phyloP scores from a whole-genome alignment of 2,113 vertebrate genomes.

The Hoplias malabaricus region DNA sequence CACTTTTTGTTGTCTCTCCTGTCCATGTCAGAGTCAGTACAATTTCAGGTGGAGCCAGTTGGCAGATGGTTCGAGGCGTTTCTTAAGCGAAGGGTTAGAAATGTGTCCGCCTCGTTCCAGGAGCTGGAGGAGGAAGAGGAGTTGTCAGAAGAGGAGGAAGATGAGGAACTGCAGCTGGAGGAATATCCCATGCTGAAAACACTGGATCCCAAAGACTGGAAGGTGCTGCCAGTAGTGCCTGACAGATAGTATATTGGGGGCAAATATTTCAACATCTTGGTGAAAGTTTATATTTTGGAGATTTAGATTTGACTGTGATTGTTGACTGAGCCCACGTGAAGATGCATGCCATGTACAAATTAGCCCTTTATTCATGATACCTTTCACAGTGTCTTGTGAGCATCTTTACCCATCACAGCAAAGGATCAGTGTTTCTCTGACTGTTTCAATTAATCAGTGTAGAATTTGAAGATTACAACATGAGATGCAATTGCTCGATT shows the following conservation, averaged over 20 bases:
- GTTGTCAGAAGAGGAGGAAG: constrained; percentile 90
- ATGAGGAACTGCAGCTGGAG: constrained; percentile 92
- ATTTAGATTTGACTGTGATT: neutral
- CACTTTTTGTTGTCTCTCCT: neutral
- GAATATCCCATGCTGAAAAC: constrained; percentile 93
- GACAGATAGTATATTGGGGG: neutral
- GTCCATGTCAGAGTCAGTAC: constrained; percentile 78
- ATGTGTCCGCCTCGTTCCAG: constrained; percentile 92
- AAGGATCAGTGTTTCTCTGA: neutral
- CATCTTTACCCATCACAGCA: no score
- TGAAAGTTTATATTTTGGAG: neutral
- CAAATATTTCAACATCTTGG: neutral
- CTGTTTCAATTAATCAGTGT: no score
- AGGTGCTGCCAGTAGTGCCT: constrained; percentile 70
- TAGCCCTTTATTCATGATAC: no score
- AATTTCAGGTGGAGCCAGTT: constrained; percentile 92
- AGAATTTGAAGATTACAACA: no score
- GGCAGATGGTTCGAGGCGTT: constrained; percentile 98
- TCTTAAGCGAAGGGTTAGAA: constrained; percentile 89
- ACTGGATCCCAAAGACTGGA: constrained; percentile 99
- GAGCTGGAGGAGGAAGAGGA: constrained; percentile 96
- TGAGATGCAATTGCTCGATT: no score
- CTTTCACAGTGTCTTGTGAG: no score
- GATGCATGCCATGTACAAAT: no score
- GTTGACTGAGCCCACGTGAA: no score